These are phyloP conservation scores for Gisinianus flammeolus DNA, from an alignment of 2,888 invertebrate genomes.

Conservation along the genomic window DNA sequence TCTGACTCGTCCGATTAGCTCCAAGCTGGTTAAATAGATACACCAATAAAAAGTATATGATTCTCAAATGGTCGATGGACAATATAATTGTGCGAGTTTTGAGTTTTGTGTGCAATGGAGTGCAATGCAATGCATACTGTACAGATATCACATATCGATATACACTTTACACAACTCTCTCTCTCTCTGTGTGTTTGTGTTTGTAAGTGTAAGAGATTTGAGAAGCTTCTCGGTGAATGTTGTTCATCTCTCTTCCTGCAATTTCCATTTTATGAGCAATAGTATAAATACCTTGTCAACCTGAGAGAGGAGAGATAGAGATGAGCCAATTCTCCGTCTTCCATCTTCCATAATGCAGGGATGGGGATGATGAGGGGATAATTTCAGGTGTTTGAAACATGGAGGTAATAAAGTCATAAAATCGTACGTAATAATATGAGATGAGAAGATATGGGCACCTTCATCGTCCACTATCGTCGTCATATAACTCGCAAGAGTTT, in stretches of 20 bases:
- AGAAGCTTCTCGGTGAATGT: no score
- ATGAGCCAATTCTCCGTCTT: no score
- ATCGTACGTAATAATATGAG: slow-evolving; percentile 39
- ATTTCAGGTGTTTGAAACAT: slow-evolving; percentile 38
- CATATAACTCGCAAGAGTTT: not conserved
- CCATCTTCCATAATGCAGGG: not conserved
- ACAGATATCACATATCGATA: no score
- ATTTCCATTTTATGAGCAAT: slow-evolving; percentile 20
- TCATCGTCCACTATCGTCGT: slow-evolving; percentile 25
- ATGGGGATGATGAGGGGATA: not conserved
- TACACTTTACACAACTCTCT: no score
- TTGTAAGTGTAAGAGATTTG: no score
- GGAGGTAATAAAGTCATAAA: slow-evolving; percentile 46
- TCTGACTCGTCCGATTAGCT: no score
- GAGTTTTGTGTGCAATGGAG: no score
- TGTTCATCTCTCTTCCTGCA: slow-evolving; percentile 6
- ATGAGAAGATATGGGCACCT: slow-evolving; percentile 39
- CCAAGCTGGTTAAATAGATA: not conserved
- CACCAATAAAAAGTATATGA: not conserved
- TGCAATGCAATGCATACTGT: no score
- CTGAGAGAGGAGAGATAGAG: not conserved
- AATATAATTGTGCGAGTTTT: no score
- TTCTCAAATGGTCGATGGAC: no score
- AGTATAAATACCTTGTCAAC: slow-evolving; percentile 11
- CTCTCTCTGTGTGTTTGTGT: no score